These are phyloP conservation scores for Ammodramus savannarum DNA, from an alignment of 2,113 vertebrate genomes.

Conservation along the genomic window DNA sequence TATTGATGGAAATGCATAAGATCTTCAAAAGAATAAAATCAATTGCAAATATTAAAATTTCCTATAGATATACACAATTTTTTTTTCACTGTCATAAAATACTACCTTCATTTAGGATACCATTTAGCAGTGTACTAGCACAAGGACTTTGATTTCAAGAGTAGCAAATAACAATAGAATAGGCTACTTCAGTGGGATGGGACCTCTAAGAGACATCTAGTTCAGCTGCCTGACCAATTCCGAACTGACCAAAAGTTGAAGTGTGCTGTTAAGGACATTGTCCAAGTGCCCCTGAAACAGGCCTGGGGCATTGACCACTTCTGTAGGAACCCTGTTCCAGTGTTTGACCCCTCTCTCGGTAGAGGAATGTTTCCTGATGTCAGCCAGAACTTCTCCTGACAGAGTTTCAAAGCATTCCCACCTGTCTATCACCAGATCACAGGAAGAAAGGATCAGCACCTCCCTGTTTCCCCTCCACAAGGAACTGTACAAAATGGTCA, in stretches of 20 bases:
- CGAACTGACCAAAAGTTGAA: neutral
- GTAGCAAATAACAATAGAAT: neutral
- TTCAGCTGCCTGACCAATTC: neutral
- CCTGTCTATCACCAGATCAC: fast-evolving
- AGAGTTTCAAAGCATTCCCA: neutral
- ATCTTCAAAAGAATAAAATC: neutral
- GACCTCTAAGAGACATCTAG: neutral
- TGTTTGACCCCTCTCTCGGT: neutral
- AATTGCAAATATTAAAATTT: neutral
- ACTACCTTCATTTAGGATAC: neutral
- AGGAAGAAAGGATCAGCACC: neutral
- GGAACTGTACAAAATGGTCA: neutral
- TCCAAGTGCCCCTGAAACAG: neutral
- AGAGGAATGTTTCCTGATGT: neutral
- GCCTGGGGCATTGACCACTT: fast-evolving
- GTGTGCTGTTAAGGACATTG: neutral
- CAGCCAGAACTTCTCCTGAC: neutral
- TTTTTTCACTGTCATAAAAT: neutral
- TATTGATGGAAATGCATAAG: neutral
- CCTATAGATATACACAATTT: neutral
- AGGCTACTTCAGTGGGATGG: neutral
- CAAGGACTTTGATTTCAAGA: neutral
- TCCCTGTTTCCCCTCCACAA: neutral
- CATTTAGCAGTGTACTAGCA: neutral
- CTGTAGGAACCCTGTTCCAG: neutral